Base-by-base conservation (phyloP, 2,888 invertebrate genomes). In the Steinernema carpocapsae region DNA sequence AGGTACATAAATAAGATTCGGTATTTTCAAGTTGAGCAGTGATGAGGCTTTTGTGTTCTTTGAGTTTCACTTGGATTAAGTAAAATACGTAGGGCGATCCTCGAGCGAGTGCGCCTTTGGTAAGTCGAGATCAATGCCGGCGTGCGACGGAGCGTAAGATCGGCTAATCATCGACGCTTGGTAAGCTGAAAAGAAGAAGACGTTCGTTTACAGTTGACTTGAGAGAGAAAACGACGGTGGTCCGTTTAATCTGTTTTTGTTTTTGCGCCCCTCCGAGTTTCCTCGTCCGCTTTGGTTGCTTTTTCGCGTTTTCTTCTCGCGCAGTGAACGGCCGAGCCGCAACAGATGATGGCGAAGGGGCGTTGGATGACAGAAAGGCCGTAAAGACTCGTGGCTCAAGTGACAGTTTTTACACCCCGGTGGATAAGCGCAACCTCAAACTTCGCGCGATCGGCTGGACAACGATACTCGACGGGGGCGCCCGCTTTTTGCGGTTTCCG, bases 101-200 rank as follows among this genome's bases (percentile, higher is more conserved):
- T 82, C 82, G 70, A 87, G 78, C 42, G 84, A 80, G 78, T 86
- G 83, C 1, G 86, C 83, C 26, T 85, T 82, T 14, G 86, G 86
- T 72, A 86, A 80, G 75, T 86, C 85, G 32, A 86, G 76, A 72
- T 85, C 86, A 14, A 74, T 22, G 48, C 56, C 48, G 22, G 32
- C 19, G 19, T 1, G 51, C n/a, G 80, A 81, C n/a, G 83, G 80
- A 17, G 83, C 79, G 76, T 83, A 84, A 46, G 83, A 84, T 17
- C 83, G 79, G 64, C 76, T 73, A 73, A 76, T 79, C 59, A 46
- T 78, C 71, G 78, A 78, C 14, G 77, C 70, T 78, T 80, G 81
- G 78, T 85, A 85, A 52, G 84, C 80, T 26, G 84, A 83, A 1
- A 84, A 83, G 79, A 74, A 43, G 82, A 79, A 70, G 26, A 17